Evolutionary conservation across 2,797 vertebrate genomes (phyloP).

Genomic region (Pangasius krempfi): DNA sequence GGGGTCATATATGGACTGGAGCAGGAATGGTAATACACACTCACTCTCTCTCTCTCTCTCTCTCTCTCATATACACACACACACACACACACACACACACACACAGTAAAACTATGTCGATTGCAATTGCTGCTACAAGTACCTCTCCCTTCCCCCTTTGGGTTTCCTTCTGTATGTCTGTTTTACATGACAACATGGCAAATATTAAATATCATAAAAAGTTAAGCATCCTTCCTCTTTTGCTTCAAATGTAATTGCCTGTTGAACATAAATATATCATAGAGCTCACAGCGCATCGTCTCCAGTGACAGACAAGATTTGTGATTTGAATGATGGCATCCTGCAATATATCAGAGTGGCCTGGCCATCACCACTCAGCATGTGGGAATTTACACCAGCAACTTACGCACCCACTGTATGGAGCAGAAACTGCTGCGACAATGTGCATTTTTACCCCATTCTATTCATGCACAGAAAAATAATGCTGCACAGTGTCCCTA

Average conservation of each 20-base stretch:
- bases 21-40: constrained; percentile 45
- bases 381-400: constrained; percentile 48
- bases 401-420: constrained; percentile 24
- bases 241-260: constrained; percentile 12
- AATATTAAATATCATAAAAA: constrained; percentile 10
- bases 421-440: not conserved
- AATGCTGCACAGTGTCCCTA: constrained; percentile 12
- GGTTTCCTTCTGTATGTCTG: constrained; percentile 48
- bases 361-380: constrained; percentile 44
- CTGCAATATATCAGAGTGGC: constrained; percentile 47
- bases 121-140: constrained; percentile 51
- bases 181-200: constrained; percentile 6
- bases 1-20: constrained; percentile 56
- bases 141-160: constrained; percentile 34
- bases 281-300: not conserved
- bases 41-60: too few species aligned
- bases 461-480: constrained; percentile 24
- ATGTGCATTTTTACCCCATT: constrained; percentile 9
- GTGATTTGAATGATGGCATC: constrained; percentile 51
- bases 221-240: not conserved
- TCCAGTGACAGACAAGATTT: constrained; percentile 49
- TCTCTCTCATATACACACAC: constrained; percentile 11
- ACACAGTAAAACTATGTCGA: constrained; percentile 43
- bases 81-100: constrained; percentile 31
- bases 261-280: constrained; percentile 32